Evolutionary conservation across 2,113 vertebrate species (phyloP).

Genomic region (Fulica atra): DNA sequence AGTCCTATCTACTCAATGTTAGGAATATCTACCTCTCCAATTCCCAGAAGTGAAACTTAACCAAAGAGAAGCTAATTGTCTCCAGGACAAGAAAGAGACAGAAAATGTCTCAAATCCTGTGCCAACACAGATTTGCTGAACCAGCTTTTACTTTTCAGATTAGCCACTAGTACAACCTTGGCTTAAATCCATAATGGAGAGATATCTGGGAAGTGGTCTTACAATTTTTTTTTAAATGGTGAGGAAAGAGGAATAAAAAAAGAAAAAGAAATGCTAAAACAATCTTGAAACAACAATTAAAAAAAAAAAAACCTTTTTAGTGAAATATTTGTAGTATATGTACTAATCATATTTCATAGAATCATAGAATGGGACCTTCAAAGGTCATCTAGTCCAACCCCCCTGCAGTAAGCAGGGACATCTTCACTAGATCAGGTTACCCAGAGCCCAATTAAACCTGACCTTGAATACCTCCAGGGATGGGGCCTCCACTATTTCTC

Average conservation of each 20-base stretch:
- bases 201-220: background rate
- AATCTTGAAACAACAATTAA: background rate
- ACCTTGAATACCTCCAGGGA: too few species aligned
- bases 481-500: too few species aligned
- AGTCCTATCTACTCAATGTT: background rate
- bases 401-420: too few species aligned
- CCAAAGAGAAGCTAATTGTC: background rate
- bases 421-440: too few species aligned
- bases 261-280: background rate
- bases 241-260: too few species aligned
- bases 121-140: background rate
- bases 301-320: background rate
- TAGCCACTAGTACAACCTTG: background rate
- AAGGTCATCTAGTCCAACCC: too few species aligned
- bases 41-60: background rate
- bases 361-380: too few species aligned
- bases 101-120: background rate
- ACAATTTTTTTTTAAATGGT: background rate
- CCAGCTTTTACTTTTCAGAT: background rate
- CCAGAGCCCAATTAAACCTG: too few species aligned
- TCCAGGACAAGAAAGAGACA: background rate
- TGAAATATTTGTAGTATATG: background rate
- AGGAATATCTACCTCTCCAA: background rate
- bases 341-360: background rate
- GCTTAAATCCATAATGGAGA: background rate